A percentile compares a stretch with the other conserved stretches of the same genome.
These are phyloP conservation scores for Pecten maximus DNA, from an alignment of 2,888 invertebrate species.

Conservation along the genomic window DNA sequence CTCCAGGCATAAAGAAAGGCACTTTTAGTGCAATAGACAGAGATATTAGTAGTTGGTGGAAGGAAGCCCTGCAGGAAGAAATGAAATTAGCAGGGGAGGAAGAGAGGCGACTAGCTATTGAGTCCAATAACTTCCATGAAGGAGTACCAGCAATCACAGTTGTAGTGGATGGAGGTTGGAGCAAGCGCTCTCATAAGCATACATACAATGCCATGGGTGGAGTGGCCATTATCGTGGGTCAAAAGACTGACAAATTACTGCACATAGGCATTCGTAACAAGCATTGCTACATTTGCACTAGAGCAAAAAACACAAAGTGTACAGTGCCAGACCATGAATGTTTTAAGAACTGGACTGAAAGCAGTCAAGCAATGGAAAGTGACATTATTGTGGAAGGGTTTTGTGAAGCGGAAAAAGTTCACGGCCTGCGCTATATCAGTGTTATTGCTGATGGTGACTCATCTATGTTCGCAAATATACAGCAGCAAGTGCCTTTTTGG, in stretches of 20 bases:
- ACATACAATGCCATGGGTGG: slow-evolving; percentile 61
- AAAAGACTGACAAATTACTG: slow-evolving; percentile 56
- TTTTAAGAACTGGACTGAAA: slow-evolving; percentile 57
- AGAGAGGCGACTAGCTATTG: slow-evolving; percentile 54
- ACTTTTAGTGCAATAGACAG: slow-evolving; percentile 46
- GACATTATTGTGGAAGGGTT: slow-evolving; percentile 58
- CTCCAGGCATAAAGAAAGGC: slow-evolving; percentile 36
- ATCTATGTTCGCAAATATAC: slow-evolving; percentile 41
- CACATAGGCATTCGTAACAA: slow-evolving; percentile 63
- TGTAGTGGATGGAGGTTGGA: slow-evolving; percentile 61
- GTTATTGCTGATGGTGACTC: slow-evolving; percentile 47
- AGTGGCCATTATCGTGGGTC: slow-evolving; percentile 59
- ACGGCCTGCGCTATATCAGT: slow-evolving; percentile 58
- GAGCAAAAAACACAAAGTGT: no score
- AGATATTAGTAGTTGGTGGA: slow-evolving; percentile 44
- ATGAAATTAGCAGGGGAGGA: slow-evolving; percentile 44
- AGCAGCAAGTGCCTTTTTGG: slow-evolving; percentile 47
- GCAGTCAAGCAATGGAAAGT: slow-evolving; percentile 42
- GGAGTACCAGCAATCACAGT: slow-evolving; percentile 61
- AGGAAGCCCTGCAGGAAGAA: not conserved
- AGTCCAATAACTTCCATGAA: slow-evolving; percentile 50
- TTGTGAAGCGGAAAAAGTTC: slow-evolving; percentile 52
- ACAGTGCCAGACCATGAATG: slow-evolving; percentile 48
- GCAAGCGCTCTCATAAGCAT: slow-evolving; percentile 59
- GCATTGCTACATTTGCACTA: slow-evolving; percentile 56